Evolutionary conservation across 2,113 vertebrate species (phyloP), one percentile per base, ranked within the genome.

Genomic region (Monopterus albus): DNA sequence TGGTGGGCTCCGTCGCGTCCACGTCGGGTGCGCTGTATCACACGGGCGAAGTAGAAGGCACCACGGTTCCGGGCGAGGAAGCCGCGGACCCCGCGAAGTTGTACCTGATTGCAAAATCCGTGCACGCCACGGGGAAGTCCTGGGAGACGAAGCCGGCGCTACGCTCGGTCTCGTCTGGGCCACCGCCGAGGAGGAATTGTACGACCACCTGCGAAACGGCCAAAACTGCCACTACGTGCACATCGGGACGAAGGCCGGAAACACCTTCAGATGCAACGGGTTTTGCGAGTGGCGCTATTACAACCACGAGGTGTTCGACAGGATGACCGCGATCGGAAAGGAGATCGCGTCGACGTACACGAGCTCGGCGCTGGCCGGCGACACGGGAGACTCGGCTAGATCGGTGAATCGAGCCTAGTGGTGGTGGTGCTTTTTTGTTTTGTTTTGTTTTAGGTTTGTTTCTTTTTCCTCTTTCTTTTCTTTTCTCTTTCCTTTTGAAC

Each of bases 311-410:
- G 3, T 46, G 26, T 67, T 67, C 23, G 1, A 23, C 1, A 21
- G 51, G 23, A 67, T 67, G 64, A 9, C 7, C 7, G 1, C 1
- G 3, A 43, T 67, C 8, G 49, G 36, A 21, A 5, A 14, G 0
- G 18, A 31, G 7, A 42, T 15, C 0, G 36, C 23, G 6, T 29
- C 47, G 1, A 7, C 0, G 33, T 18, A 28, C 18, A 4, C 0
- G 7, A 51, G 9, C 14, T n/a, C 3, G 0, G 5, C 0, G 4
- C 5, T 67, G 7, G 38, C 50, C 12, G 50, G 63, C 0, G 13
- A 55, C 49, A 67, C 40, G 14, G 51, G 23, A 4, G 64, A 67
- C 14, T 55, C 64, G 18, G 64, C 51, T 5, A 67, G 47, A 40
- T 9, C 14, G 23, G 5, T 57, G 2, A 49, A 2, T 12, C 10